Evolutionary conservation across 2,113 vertebrate genomes (phyloP), one percentile per base, ranked within the genome.

Genomic region (Galemys pyrenaicus): DNA sequence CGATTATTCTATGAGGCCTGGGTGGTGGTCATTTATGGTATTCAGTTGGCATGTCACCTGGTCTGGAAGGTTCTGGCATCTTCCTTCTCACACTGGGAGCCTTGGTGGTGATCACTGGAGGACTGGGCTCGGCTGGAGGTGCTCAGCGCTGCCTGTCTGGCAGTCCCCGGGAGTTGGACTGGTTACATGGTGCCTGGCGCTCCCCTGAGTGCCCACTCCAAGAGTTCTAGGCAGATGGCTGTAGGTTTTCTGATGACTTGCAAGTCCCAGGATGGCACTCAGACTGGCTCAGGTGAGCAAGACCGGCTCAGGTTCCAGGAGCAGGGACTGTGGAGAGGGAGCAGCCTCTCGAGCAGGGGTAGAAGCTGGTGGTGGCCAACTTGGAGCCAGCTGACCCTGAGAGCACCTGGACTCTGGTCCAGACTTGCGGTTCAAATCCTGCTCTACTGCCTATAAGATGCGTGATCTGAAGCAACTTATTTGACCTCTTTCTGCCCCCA

Each of bases 321-420:
- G 13, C 2, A 32, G 64, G 41, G 46, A 35, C 6, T 89, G 2
- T 6, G 24, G 60, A 77, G 60, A 65, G 32, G 80, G 10, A 0
- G 20, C 26, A 79, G 22, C 13, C 0, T 5, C 10, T 2, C 2
- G 11, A 30, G 39, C 1, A 19, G n/a, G 41, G 26, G 35, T 56
- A 56, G 54, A 11, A 28, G 24, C 39, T 46, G 37, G 2, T 4
- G 9, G 79, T 2, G 6, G 54, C 54, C 51, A 6, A 62, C 62
- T 32, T 8, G 64, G 26, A 41, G 26, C 75, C 16, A 8, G 2
- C 41, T 0, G 1, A 24, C 78, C 3, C 2, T 0, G 1, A 19
- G 64, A 5, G 1, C 22, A 19, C 3, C n/a, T 17, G 7, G 46
- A 39, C 44, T 51, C 46, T 5, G 12, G 15, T 77, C 19, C n/a